Percentiles rank a stretch among this genome's conserved stretches.
Conservation (phyloP, 2,797 vertebrate species). For the Pangasius larnaudii region DNA sequence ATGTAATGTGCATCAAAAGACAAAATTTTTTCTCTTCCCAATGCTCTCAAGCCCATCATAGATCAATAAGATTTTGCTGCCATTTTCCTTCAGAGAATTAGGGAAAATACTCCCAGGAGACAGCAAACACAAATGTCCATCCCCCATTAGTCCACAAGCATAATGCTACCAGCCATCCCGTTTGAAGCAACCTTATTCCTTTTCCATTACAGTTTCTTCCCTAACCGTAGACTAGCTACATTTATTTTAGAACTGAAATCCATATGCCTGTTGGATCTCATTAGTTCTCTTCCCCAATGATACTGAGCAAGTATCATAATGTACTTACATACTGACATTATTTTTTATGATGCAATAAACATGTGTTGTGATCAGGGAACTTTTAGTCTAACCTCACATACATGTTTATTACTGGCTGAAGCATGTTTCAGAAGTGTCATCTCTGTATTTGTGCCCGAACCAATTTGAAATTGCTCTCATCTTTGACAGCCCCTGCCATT, state of each 20-base stretch:
- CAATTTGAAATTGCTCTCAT: constrained; percentile 83
- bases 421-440: constrained; percentile 99
- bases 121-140: constrained; percentile 92
- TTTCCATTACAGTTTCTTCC: constrained; percentile 95
- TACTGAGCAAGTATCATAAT: constrained; percentile 99
- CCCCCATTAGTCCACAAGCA: constrained; percentile 95
- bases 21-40: constrained; percentile 70
- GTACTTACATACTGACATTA: constrained; percentile 98
- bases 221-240: constrained; percentile 96
- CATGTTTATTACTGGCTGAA: constrained; percentile 99
- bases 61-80: constrained; percentile 52
- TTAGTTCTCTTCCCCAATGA: constrained; percentile 97
- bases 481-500: constrained; percentile 76
- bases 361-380: constrained; percentile 96
- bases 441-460: constrained; percentile 93
- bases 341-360: constrained; percentile 99
- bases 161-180: constrained; percentile 92
- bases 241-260: constrained; percentile 97
- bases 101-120: constrained; percentile 67
- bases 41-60: constrained; percentile 55
- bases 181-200: constrained; percentile 83
- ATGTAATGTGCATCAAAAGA: constrained; percentile 73
- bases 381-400: constrained; percentile 93
- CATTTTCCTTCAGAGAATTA: constrained; percentile 51
- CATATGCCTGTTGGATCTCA: constrained; percentile 99